These are phyloP conservation scores for Catamblyrhynchus diadema DNA, from an alignment of 2,797 vertebrate genomes.

Conservation along the genomic window DNA sequence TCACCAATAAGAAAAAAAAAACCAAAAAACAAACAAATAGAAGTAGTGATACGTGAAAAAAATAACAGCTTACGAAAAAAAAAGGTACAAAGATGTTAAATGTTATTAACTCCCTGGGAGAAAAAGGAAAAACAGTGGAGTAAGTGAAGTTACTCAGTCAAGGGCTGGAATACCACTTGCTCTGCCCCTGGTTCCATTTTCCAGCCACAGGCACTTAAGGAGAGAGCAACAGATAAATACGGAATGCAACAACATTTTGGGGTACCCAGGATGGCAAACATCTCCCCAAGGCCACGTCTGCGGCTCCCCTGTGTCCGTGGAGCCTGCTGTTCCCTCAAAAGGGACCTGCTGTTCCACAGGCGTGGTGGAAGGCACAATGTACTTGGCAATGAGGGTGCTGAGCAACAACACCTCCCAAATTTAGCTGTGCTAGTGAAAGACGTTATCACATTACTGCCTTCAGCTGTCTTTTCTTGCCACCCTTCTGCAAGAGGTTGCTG, in stretches of 20 bases:
- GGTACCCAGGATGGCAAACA: background rate
- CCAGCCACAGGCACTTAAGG: accelerated
- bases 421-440: background rate
- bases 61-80: too few species aligned
- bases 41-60: background rate
- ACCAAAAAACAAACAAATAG: accelerated
- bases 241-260: background rate
- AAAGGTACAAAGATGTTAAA: background rate
- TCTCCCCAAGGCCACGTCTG: background rate
- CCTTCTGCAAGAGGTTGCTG: background rate
- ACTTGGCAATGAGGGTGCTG: background rate
- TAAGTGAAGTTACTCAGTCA: background rate
- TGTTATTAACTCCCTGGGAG: background rate
- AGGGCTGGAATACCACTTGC: background rate
- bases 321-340: background rate
- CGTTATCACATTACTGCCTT: background rate
- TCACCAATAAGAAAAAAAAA: background rate
- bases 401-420: background rate
- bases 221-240: accelerated
- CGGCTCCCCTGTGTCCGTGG: background rate
- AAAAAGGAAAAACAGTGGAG: background rate
- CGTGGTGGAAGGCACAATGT: background rate
- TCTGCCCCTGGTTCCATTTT: accelerated
- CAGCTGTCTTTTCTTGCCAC: background rate
- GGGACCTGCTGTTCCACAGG: background rate